phyloP scores from a whole-genome alignment of 2,888 invertebrate genomes.

The Machimus rusticus region DNA sequence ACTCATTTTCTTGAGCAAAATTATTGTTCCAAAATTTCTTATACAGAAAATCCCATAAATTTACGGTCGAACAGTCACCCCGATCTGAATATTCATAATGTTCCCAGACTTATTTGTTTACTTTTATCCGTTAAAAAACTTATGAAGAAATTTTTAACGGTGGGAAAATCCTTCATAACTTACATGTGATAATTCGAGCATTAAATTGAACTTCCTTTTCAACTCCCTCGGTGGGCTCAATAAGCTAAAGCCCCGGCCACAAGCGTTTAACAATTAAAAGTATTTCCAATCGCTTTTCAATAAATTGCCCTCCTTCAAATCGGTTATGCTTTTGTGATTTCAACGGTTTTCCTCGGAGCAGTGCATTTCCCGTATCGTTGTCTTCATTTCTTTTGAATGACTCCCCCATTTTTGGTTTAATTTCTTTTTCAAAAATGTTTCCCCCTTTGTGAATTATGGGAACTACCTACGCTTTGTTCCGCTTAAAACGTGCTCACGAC shows the following conservation, averaged over 20 bases:
- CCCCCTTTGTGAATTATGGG: constrained; percentile 2
- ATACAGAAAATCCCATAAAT: not conserved
- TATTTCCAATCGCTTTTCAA: constrained; percentile 45
- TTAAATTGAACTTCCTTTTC: constrained; percentile 47
- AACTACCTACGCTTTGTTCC: constrained; percentile 35
- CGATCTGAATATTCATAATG: not conserved
- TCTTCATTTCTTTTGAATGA: constrained; percentile 16
- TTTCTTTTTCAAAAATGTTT: not conserved
- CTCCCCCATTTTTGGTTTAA: constrained; percentile 41
- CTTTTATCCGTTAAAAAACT: constrained; percentile 27
- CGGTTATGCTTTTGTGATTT: constrained; percentile 52
- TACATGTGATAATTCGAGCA: constrained; percentile 40
- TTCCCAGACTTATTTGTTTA: constrained; percentile 6
- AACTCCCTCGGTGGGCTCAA: not conserved
- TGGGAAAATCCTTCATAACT: constrained; percentile 16
- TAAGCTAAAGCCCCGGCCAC: not conserved
- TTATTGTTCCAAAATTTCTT: not conserved
- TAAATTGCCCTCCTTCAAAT: constrained; percentile 32
- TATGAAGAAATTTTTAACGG: not conserved
- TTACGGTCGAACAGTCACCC: not conserved
- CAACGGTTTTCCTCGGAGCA: constrained; percentile 50
- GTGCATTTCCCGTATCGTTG: constrained; percentile 42
- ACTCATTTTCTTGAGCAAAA: not conserved
- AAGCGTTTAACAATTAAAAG: constrained; percentile 42
- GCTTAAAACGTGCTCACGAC: not conserved